Evolutionary conservation across 2,113 vertebrate genomes (phyloP).

Genomic region (Taxidea taxus): DNA sequence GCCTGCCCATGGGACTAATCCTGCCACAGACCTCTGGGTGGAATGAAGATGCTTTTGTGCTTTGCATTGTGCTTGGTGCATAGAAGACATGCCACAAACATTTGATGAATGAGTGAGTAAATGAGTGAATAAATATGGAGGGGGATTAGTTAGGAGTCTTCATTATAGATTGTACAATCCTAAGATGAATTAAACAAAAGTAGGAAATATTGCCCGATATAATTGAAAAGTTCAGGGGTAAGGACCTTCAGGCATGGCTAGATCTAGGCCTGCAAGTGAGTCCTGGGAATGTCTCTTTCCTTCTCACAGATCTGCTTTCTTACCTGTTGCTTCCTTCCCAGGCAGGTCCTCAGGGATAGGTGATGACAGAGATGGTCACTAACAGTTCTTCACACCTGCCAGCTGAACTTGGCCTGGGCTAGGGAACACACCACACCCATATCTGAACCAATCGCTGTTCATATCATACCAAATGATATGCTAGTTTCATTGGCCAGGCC

Average conservation of each 20-base stretch:
- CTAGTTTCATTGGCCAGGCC: background rate
- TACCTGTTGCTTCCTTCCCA: background rate
- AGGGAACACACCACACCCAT: background rate
- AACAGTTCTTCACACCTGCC: background rate
- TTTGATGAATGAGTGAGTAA: background rate
- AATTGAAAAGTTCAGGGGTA: background rate
- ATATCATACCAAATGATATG: background rate
- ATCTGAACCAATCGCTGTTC: background rate
- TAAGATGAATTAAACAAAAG: background rate
- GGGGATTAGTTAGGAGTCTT: background rate
- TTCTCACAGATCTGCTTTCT: slow-evolving; percentile 18
- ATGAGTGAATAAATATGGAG: background rate
- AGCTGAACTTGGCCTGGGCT: background rate
- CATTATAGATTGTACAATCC: background rate
- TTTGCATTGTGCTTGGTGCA: background rate
- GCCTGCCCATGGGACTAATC: background rate
- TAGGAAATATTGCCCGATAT: background rate
- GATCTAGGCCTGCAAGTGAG: background rate
- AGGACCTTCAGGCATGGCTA: background rate
- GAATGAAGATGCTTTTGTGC: background rate
- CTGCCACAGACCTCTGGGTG: background rate
- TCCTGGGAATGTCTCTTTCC: background rate
- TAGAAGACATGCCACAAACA: background rate
- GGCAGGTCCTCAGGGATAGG: background rate
- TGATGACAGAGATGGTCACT: background rate